Base-by-base conservation (phyloP, 2,888 invertebrate species). In the Dermolepida albohirtum region DNA sequence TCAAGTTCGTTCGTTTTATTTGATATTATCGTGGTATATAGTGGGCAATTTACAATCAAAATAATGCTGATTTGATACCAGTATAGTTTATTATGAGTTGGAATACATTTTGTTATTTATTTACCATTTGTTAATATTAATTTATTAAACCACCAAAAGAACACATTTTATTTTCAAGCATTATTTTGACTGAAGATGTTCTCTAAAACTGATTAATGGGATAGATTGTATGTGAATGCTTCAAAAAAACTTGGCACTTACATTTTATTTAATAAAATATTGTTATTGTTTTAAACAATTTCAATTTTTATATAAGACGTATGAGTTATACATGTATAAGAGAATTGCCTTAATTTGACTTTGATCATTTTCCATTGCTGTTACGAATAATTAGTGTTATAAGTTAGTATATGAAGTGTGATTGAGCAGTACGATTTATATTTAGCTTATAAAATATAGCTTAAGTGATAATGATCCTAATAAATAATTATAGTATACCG, bases 391-490 rank as follows among this genome's bases (percentile, higher is more conserved):
- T 52, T 69, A 69, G 65, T 41, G 27, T 27, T 49, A 41, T 66
- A 65, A 65, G 62, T 59, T 69, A 69, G 65, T 50, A 43, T 59
- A 59, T 64, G 57, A 50, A 51, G 68, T 59, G 68, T 69, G 68
- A 59, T 50, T 59, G 66, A 57, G 47, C 27, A 44, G 59, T 59
- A 59, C 16, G 59, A 49, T 66, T 59, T 66, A 66, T 66, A 50
- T 64, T 50, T 66, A 66, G 57, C 57, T 57, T 50, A 50, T 66
- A 66, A 66, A 57, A 57, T 59, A 59, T 62, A 67, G 63, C 52
- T 63, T 67, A 63, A 67, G 63, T 63, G 67, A 67, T 67, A 51
- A 34, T 54, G 55, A 64, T 43, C 51, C 44, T 63, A 54, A 52
- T 64, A 43, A 69, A 52, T 57, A 59, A 68, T 59, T 44, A 63